Evolutionary conservation across 2,797 vertebrate species (phyloP).

Genomic region (Galago senegalensis): DNA sequence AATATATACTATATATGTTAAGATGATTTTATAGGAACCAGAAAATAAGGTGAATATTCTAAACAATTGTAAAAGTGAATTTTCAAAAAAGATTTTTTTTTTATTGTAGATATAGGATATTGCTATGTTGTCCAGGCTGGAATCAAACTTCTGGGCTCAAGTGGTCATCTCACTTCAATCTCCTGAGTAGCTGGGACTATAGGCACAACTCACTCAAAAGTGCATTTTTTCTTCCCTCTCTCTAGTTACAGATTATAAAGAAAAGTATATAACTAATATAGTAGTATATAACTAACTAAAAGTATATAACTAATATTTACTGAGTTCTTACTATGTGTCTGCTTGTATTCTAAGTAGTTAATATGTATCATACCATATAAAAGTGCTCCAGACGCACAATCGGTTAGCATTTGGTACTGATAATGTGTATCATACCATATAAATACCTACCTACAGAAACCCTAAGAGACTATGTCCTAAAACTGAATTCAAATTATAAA

Average conservation of each 20-base stretch:
- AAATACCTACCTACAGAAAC: not conserved
- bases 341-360: not conserved
- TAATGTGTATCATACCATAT: not conserved
- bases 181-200: no score
- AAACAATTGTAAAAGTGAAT: not conserved
- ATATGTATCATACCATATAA: not conserved
- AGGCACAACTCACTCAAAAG: not conserved
- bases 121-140: no score
- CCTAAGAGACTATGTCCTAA: not conserved
- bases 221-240: not conserved
- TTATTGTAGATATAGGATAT: no score
- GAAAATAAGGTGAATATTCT: not conserved
- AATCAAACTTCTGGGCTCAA: no score
- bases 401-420: no score
- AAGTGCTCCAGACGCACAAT: not conserved
- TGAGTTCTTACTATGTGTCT: not conserved
- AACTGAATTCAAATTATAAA: not conserved
- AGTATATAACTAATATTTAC: not conserved
- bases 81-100: not conserved
- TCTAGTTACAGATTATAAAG: not conserved
- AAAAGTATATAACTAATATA: not conserved
- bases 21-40: not conserved
- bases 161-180: no score
- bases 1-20: not conserved
- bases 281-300: no score